A percentile compares a stretch with the other conserved stretches of the same genome.
phyloP scores from a whole-genome alignment of 2,797 vertebrate species.

The Triplophysa bombifrons region DNA sequence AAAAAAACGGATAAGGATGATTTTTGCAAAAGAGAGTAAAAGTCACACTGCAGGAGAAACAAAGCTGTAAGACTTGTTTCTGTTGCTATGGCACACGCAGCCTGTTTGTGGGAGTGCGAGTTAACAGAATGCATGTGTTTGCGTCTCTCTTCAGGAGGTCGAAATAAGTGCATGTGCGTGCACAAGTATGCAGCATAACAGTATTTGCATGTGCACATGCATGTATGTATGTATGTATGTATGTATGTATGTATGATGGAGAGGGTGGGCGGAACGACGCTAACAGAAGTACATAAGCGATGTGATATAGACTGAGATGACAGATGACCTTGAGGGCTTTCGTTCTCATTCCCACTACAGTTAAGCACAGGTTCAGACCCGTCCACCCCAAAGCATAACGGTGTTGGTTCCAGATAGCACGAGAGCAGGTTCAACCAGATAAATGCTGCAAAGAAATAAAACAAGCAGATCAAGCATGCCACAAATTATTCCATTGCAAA shows the following conservation, averaged over 20 bases:
- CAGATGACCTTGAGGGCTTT: constrained; percentile 8
- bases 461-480: not conserved
- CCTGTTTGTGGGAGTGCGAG: constrained; percentile 27
- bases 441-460: constrained; percentile 1
- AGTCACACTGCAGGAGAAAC: constrained; percentile 48
- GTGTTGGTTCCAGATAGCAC: constrained; percentile 12
- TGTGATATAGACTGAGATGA: not conserved
- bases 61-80: constrained; percentile 53
- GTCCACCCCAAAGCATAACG: constrained; percentile 26
- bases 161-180: not conserved
- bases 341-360: not conserved
- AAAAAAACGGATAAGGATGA: constrained; percentile 29
- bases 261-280: not conserved
- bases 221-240: not conserved
- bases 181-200: not conserved
- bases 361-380: constrained; percentile 29
- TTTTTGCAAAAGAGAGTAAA: constrained; percentile 14
- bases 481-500: not conserved
- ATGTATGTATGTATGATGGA: not conserved
- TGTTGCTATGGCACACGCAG: constrained; percentile 26
- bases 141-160: not conserved
- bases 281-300: constrained; percentile 1
- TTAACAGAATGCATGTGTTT: not conserved
- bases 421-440: constrained; percentile 10
- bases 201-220: not conserved